These are phyloP conservation scores for Rafetus swinhoei DNA, from an alignment of 2,113 vertebrate species.

Conservation along the genomic window DNA sequence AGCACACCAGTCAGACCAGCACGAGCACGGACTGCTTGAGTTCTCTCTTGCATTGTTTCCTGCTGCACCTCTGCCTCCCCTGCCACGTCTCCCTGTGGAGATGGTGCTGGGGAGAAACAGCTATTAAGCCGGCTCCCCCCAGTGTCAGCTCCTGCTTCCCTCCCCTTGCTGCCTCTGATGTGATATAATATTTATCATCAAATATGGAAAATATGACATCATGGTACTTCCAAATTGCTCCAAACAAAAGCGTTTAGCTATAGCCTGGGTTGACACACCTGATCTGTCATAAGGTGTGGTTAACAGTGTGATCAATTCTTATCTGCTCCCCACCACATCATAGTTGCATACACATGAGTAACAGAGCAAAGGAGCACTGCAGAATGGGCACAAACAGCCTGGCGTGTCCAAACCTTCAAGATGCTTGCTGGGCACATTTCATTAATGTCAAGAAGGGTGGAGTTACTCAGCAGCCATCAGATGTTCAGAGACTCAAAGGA, in stretches of 20 bases:
- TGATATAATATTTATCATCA: not conserved
- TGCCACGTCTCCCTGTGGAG: too few relatives aligned
- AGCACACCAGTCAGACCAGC: too few relatives aligned
- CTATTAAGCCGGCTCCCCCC: too few relatives aligned
- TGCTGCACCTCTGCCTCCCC: too few relatives aligned
- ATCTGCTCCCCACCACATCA: not conserved
- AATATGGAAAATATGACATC: not conserved
- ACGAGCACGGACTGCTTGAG: too few relatives aligned
- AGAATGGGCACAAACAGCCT: not conserved
- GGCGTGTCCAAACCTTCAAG: not conserved
- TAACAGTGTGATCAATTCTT: not conserved
- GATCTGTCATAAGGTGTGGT: not conserved
- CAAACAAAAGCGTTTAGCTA: not conserved
- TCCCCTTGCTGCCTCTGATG: too few relatives aligned
- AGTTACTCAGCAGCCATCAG: not conserved
- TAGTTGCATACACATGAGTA: not conserved
- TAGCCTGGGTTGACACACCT: not conserved
- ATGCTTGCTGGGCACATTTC: not conserved
- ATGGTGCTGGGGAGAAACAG: too few relatives aligned
- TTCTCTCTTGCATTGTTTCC: too few relatives aligned
- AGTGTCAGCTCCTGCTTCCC: too few relatives aligned
- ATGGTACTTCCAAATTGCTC: not conserved
- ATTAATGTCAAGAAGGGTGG: not conserved
- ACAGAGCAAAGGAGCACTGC: not conserved
- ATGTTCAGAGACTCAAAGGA: too few relatives aligned